A percentile compares a stretch with the other conserved stretches of the same genome.
Evolutionary conservation across 2,888 invertebrate genomes (phyloP).

Genomic region (Tyria jacobaeae): DNA sequence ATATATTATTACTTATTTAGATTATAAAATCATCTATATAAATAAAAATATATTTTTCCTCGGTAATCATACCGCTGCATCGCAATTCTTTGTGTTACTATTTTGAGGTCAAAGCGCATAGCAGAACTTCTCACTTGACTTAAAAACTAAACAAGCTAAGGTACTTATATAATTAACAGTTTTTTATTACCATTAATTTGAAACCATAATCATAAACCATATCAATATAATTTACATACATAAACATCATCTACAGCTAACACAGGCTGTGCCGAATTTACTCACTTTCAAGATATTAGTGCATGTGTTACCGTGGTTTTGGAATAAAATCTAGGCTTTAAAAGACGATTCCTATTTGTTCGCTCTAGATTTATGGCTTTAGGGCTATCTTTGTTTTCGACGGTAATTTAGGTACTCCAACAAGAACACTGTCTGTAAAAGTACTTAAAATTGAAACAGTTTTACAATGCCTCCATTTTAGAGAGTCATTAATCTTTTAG

Average conservation of each 20-base stretch:
- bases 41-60: not conserved
- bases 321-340: not conserved
- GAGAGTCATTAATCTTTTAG: slow-evolving; percentile 22
- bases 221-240: no score
- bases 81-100: no score
- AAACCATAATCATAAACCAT: no score
- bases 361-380: not conserved
- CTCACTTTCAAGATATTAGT: not conserved
- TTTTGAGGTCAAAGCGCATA: no score
- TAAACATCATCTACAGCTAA: no score
- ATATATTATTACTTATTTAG: not conserved
- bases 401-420: not conserved
- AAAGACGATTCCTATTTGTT: not conserved
- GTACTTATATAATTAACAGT: no score
- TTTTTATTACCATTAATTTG: no score
- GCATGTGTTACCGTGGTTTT: not conserved
- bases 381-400: not conserved
- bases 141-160: no score
- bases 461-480: slow-evolving; percentile 14
- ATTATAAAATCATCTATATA: no score
- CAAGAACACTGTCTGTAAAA: not conserved
- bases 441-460: slow-evolving; percentile 11
- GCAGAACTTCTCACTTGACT: no score
- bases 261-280: not conserved
- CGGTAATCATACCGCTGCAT: no score